Conservation (phyloP, 2,113 vertebrate genomes). For the Prochilodus magdalenae region DNA sequence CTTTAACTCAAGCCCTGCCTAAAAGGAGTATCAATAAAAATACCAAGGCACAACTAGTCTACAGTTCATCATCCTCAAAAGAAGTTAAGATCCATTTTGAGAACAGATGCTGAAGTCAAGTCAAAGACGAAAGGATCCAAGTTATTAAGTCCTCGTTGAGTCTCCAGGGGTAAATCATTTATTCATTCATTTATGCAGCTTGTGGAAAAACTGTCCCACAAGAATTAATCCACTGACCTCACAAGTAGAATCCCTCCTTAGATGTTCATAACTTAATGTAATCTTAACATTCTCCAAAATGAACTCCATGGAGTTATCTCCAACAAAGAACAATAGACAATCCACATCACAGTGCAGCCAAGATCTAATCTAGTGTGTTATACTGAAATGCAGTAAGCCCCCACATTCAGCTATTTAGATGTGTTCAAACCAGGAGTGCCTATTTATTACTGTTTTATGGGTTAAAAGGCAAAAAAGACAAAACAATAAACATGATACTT, state of each 20-base stretch:
- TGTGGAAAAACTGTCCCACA: too few relatives aligned
- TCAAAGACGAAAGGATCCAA: not conserved
- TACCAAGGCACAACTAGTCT: not conserved
- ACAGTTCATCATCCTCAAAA: not conserved
- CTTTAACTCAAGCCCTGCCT: not conserved
- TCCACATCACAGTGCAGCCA: not conserved
- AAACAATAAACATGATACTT: too few relatives aligned
- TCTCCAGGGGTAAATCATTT: not conserved
- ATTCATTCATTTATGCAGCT: not conserved
- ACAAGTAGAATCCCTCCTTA: not conserved
- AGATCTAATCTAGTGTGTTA: too few relatives aligned
- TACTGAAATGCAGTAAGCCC: too few relatives aligned
- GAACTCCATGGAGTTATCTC: not conserved
- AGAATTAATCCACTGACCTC: not conserved
- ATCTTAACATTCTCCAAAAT: not conserved
- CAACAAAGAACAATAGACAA: not conserved
- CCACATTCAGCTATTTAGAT: too few relatives aligned
- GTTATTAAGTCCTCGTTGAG: not conserved
- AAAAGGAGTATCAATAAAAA: not conserved
- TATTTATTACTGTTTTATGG: too few relatives aligned
- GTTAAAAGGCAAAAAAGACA: too few relatives aligned
- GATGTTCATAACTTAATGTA: not conserved
- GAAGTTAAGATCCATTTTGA: not conserved
- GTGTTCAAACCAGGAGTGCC: too few relatives aligned
- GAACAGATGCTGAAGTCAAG: not conserved